phyloP scores from a whole-genome alignment of 2,113 vertebrate species.

The Sialia sialis region DNA sequence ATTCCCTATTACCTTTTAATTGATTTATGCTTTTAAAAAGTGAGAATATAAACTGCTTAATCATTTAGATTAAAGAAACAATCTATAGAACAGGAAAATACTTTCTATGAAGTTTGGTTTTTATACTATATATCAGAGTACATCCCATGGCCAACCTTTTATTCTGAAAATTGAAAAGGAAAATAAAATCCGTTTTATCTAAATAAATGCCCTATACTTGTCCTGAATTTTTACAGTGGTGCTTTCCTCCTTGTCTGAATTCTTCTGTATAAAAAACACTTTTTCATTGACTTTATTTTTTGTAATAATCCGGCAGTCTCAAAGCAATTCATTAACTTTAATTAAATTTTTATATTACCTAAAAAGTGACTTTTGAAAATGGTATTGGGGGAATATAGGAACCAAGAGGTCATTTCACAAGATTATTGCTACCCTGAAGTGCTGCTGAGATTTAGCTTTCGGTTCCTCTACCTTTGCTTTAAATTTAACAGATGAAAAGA shows the following conservation, averaged over 20 bases:
- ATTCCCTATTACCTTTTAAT: conserved; percentile 37
- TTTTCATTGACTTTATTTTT: neutral
- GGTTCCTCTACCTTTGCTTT: neutral
- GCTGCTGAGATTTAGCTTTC: neutral
- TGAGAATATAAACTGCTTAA: neutral
- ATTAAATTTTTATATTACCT: conserved; percentile 10
- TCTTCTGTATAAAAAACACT: neutral
- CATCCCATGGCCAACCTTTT: neutral
- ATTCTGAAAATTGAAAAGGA: neutral
- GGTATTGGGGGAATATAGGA: neutral
- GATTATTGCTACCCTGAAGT: conserved; percentile 15
- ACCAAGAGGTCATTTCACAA: conserved; percentile 13
- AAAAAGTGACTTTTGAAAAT: conserved; percentile 22
- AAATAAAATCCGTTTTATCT: neutral
- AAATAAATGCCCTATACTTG: neutral
- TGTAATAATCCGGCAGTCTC: neutral
- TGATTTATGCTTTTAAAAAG: conserved; percentile 15
- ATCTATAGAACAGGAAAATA: neutral
- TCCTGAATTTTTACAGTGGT: neutral
- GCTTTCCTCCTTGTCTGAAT: neutral
- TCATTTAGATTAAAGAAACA: conserved; percentile 7
- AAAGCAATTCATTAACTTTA: conserved; percentile 26
- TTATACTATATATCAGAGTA: neutral
- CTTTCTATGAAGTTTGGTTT: neutral
- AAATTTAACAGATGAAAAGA: neutral